Base-by-base conservation (phyloP, 2,797 vertebrate species). In the Aythya fuligula region DNA sequence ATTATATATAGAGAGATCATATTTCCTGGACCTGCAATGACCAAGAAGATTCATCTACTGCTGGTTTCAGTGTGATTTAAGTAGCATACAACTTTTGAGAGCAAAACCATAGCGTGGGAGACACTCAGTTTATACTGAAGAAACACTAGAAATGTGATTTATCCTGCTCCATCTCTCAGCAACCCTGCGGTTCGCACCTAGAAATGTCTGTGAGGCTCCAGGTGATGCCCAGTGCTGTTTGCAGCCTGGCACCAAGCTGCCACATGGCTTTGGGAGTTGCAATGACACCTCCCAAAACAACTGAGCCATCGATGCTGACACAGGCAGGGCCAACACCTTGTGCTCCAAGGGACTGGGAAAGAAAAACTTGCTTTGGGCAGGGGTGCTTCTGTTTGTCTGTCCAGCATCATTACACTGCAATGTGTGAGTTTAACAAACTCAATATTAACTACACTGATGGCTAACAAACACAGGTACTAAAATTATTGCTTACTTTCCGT, bases 271-370 rank as follows among this genome's bases (percentile, higher is more conserved):
- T 28, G 24, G 60, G 43, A 25, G 34, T 5, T 80, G n/a, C 2
- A 3, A 6, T 4, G 32, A 13, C 47, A 90, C 16, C 8, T 78
- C 8, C 70, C 57, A 60, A 64, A 85, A 60, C 27, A 11, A n/a
- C 11, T 8, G 0, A 15, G 18, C 75, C 20, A 22, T 6, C 0
- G 0, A 21, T 74, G 53, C 34, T 39, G 19, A 64, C 8, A 66
- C 62, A 7, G 58, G 45, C 22, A 21, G 73, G 82, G 27, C 22
- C 51, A 15, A 15, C 1, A 4, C 53, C n/a, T 69, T 1, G 1
- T 34, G 19, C 41, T 57, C 22, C 70, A 38, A 56, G 41, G 11
- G 61, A 20, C 34, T 43, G 27, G 16, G 69, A 45, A 49, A 83
- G 58, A 57, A 93, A 80, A 62, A 21, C 4, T 24, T 67, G 3